Base-by-base conservation (phyloP, 1,140 invertebrate genomes). In the Aphaenogaster floridana region DNA sequence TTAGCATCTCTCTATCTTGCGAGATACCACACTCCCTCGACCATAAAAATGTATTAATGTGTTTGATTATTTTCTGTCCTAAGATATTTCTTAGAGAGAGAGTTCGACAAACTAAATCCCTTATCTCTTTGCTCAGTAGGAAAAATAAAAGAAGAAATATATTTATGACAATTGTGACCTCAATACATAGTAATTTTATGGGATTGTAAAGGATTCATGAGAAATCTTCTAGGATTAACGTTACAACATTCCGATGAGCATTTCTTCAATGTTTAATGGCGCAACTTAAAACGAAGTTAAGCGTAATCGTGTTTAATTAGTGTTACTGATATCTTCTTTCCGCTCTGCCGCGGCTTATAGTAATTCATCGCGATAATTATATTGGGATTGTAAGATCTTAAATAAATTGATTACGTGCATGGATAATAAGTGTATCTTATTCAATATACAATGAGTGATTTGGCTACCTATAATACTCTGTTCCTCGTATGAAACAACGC, bases 321-420 rank as follows among this genome's bases (percentile, higher is more conserved):
- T 69, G 21, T 48, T 48, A 4, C 15, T 17, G 13, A 71, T 28
- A 77, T 28, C 21, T 34, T 83, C 54, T 39, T 9, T 34, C n/a
- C 17, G 7, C 45, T 0, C 17, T 13, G 34, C 36, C 8, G 42
- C 57, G 28, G 3, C 34, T 74, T 6, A n/a, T 13, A 83, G 17
- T 11, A 72, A 45, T 17, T 28, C 0, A 21, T 81, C 21, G 6
- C 57, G 36, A 3, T 71, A 66, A 88, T 80, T 28, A 50, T 54
- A 50, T 54, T 57, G 64, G 48, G 36, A 48, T 50, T 17, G 21
- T 52, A 21, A 34, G 2, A 17, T 54, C n/a, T 34, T 69, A 61
- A 89, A 39, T 74, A 48, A 74, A 66, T 89, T 71, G 9, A 6
- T 79, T 66, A 87, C n/a, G 85, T 87, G 89, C 89, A 59, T 79